phyloP scores from a whole-genome alignment of 2,888 invertebrate genomes.

The Metallyticus violacea region DNA sequence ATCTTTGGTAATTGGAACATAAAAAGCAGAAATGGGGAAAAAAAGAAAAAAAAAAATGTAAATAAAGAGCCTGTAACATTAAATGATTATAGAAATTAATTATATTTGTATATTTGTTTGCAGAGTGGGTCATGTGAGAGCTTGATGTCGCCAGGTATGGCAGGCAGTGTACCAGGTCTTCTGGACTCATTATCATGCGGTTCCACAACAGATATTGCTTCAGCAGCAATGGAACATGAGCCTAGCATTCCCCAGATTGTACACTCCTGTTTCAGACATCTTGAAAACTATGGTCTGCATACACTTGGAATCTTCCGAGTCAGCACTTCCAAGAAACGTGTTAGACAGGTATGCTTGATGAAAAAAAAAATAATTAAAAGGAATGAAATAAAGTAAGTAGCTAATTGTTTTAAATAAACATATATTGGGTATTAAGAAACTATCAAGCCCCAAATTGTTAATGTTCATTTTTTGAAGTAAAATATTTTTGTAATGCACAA shows the following conservation, averaged over 20 bases:
- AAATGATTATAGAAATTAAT: too few species aligned
- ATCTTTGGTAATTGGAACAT: too few species aligned
- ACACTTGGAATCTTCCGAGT: conserved; percentile 90
- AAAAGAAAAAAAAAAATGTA: too few species aligned
- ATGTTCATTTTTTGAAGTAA: too few species aligned
- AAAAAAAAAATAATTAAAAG: too few species aligned
- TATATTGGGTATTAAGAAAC: too few species aligned
- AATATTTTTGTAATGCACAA: too few species aligned
- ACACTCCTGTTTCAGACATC: conserved; percentile 74
- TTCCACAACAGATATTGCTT: conserved; percentile 25
- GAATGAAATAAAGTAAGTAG: too few species aligned
- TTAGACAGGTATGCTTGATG: conserved; percentile 69
- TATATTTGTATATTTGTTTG: conserved; percentile 40
- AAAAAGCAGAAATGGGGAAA: too few species aligned
- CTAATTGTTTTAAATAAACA: too few species aligned
- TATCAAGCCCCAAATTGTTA: too few species aligned
- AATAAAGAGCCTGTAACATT: too few species aligned
- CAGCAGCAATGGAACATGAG: conserved; percentile 45
- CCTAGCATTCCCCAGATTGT: conserved; percentile 73
- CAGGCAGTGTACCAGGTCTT: conserved; percentile 50
- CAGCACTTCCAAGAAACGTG: conserved; percentile 87
- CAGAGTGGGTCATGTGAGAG: conserved; percentile 81
- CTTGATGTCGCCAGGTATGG: conserved; percentile 51
- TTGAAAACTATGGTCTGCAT: conserved; percentile 76
- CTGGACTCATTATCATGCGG: conserved; percentile 48